A percentile compares a stretch with the other conserved stretches of the same genome.
Conservation (phyloP, 2,797 vertebrate species). For the Spinus pinus region DNA sequence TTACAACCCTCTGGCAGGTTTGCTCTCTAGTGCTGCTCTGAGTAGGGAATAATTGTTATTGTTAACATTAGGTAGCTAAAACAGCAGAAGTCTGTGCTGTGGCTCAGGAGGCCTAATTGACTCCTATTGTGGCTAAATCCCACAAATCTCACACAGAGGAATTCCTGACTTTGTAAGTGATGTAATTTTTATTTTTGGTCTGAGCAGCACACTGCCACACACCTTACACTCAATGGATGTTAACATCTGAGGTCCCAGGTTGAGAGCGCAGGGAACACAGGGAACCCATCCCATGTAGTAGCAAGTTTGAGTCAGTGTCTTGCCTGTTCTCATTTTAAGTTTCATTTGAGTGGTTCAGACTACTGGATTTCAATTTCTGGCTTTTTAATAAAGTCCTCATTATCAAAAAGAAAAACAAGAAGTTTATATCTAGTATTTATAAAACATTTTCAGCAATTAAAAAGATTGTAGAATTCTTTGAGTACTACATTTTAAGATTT, state of each 20-base stretch:
- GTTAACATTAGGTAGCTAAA: background rate
- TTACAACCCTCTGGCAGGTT: background rate
- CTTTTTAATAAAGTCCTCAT: background rate
- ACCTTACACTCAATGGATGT: background rate
- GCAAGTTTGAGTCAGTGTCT: rapidly evolving
- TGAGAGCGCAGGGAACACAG: background rate
- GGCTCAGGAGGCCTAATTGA: background rate
- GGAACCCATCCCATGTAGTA: background rate
- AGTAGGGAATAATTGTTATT: background rate
- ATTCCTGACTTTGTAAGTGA: background rate
- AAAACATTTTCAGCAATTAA: background rate
- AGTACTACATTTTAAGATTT: background rate
- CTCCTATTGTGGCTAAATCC: background rate
- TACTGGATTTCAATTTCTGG: background rate
- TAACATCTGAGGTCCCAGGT: background rate
- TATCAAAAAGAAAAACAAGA: background rate
- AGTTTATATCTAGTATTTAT: background rate
- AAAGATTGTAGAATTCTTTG: background rate
- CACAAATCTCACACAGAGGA: background rate
- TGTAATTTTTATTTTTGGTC: background rate
- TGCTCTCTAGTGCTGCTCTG: background rate
- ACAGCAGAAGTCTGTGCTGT: background rate
- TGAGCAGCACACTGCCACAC: background rate
- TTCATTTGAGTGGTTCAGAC: background rate
- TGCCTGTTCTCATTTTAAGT: background rate